These are phyloP conservation scores for Cotesia typhae DNA, from an alignment of 1,140 invertebrate species.

Conservation along the genomic window DNA sequence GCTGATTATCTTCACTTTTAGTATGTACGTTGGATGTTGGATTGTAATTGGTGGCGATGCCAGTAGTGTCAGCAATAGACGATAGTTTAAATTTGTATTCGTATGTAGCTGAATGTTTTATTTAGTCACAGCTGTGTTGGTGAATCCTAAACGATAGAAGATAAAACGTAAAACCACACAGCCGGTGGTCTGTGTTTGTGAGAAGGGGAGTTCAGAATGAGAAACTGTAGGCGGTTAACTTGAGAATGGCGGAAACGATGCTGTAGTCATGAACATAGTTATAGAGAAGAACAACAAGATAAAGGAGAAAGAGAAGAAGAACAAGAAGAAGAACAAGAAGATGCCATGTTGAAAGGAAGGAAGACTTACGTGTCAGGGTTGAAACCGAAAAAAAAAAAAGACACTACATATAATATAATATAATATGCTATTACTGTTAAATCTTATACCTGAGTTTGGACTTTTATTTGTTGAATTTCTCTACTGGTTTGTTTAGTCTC, in stretches of 20 bases:
- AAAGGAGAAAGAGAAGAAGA: background rate
- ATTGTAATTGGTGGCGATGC: no score
- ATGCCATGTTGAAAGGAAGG: no score
- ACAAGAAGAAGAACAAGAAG: background rate
- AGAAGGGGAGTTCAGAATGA: background rate
- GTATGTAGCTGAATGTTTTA: background rate
- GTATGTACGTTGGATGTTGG: background rate
- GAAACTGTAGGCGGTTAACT: conserved; percentile 1
- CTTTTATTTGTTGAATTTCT: no score
- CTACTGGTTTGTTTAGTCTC: no score
- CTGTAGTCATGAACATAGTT: background rate
- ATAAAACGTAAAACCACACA: conserved; percentile 25
- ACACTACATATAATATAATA: no score
- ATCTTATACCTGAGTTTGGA: background rate
- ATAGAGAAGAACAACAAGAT: background rate
- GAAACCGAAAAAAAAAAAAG: no score
- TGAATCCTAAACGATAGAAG: conserved; percentile 21
- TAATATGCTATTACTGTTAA: no score
- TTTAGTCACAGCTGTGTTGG: background rate
- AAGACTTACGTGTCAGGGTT: no score
- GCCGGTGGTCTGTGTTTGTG: conserved; percentile 21
- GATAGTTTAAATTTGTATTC: background rate
- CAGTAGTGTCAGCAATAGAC: background rate
- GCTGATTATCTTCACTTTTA: background rate
- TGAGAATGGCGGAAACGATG: conserved; percentile 17